Base-by-base conservation (phyloP, 1,140 invertebrate genomes). In the Portunus trituberculatus region DNA sequence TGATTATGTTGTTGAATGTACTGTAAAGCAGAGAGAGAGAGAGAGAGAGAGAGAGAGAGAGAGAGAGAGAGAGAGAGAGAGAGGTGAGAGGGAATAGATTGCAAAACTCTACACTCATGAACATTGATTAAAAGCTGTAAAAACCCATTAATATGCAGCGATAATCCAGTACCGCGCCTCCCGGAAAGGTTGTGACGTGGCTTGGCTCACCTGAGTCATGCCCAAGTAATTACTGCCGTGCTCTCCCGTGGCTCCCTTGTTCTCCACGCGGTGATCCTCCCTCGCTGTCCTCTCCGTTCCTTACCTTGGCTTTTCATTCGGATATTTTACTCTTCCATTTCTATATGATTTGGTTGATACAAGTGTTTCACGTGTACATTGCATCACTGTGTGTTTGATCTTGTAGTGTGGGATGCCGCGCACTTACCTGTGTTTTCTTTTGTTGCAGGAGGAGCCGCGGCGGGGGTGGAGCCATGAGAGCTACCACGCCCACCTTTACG, bases 401-500 rank as follows among this genome's bases (percentile, higher is more conserved):
- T 0, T 82, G 28, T 4, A 28, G 28, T 82, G 20, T 82, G 28
- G 16, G 7, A 82, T 28, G 16, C 76, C 39, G 16, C 0, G 45
- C 20, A 20, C 16, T 89, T 10, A 91, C 46, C 48, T 91, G 12
- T 91, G 25, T 84, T 84, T n/a, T 84, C 31, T 46, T 29, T 59
- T 52, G n/a, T 59, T 91, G 20, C 89, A 91, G 89, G 48, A 29
- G 12, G 7, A n/a, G 45, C 88, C 88, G 48, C 0, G 14, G 88
- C 45, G 45, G 89, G 89, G 46, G 89, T 52, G 89, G 89, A 91
- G 89, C 89, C 89, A 91, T 91, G 89, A n/a, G 89, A 91, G 45
- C 89, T 52, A n/a, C 46, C 89, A 59, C 89, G 89, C 89, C 89
- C 89, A 91, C 89, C 89, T 91, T 16, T 91, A 91, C 89, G 10